Evolutionary conservation across 1,140 invertebrate genomes (phyloP).

Genomic region (Plectrocnemia conspersa): DNA sequence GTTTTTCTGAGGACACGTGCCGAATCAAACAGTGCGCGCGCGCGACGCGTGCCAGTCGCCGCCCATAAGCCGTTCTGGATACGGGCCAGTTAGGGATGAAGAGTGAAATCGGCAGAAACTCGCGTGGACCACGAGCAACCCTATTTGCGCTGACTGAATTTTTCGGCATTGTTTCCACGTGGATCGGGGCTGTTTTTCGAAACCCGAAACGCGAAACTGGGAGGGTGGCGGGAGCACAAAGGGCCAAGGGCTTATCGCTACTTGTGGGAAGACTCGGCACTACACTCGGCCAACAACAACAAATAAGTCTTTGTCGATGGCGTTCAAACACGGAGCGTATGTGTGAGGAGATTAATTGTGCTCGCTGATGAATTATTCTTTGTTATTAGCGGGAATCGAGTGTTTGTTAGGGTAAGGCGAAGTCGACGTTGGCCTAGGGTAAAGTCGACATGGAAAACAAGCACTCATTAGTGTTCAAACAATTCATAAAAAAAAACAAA

Average conservation of each 20-base stretch:
- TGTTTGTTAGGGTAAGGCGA: slow-evolving; percentile 7
- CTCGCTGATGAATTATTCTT: slow-evolving; percentile 33
- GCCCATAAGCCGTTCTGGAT: slow-evolving; percentile 27
- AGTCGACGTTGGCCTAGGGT: not conserved
- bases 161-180: slow-evolving; percentile 34
- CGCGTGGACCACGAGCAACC: slow-evolving; percentile 1
- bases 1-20: slow-evolving; percentile 25
- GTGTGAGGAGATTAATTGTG: slow-evolving; percentile 31
- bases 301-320: slow-evolving; percentile 28
- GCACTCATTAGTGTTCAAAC: not conserved
- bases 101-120: slow-evolving; percentile 34
- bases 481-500: not conserved
- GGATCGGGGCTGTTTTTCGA: slow-evolving; percentile 30
- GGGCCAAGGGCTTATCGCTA: slow-evolving; percentile 19
- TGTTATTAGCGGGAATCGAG: slow-evolving; percentile 29
- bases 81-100: slow-evolving; percentile 34
- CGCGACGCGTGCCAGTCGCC: slow-evolving; percentile 14
- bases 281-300: slow-evolving; percentile 14
- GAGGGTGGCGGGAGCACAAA: slow-evolving; percentile 6
- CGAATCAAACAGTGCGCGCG: slow-evolving; percentile 26
- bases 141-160: slow-evolving; percentile 25
- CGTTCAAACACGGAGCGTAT: slow-evolving; percentile 22
- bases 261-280: slow-evolving; percentile 12
- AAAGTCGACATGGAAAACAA: not conserved
- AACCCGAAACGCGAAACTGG: slow-evolving; percentile 15